These are phyloP conservation scores for Pristionchus exspectatus DNA, from an alignment of 2,888 invertebrate genomes.

Conservation along the genomic window DNA sequence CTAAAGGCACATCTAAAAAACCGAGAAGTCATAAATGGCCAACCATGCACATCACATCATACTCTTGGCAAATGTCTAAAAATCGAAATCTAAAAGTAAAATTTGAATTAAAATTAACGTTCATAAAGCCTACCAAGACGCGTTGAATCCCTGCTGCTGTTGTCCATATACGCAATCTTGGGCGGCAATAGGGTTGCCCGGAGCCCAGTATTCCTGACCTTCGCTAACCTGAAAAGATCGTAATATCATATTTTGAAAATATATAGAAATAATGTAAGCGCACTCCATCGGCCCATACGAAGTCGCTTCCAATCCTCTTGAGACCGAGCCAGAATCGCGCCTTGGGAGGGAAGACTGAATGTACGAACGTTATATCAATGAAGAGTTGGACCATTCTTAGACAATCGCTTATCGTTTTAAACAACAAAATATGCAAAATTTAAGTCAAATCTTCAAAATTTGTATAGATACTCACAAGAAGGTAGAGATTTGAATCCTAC, in stretches of 20 bases:
- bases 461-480: background rate
- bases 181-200: background rate
- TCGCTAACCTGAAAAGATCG: background rate
- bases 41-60: too few species aligned
- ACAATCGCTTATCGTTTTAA: background rate
- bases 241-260: background rate
- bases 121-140: background rate
- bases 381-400: background rate
- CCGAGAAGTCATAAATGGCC: too few species aligned
- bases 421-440: background rate
- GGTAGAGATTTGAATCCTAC: background rate
- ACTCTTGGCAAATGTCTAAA: too few species aligned
- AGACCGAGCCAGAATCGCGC: slow-evolving; percentile 18
- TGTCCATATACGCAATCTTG: background rate
- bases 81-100: too few species aligned
- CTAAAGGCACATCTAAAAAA: too few species aligned
- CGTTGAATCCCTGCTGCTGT: background rate
- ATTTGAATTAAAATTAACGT: background rate
- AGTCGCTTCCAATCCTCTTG: background rate
- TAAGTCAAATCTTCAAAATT: background rate
- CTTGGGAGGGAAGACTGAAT: slow-evolving; percentile 35
- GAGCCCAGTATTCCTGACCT: background rate
- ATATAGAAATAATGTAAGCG: background rate
- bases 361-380: background rate
- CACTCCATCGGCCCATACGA: slow-evolving; percentile 25